Evolutionary conservation across 2,888 invertebrate species (phyloP), one percentile per base, ranked within the genome.

Genomic region (Tineola bisselliella): DNA sequence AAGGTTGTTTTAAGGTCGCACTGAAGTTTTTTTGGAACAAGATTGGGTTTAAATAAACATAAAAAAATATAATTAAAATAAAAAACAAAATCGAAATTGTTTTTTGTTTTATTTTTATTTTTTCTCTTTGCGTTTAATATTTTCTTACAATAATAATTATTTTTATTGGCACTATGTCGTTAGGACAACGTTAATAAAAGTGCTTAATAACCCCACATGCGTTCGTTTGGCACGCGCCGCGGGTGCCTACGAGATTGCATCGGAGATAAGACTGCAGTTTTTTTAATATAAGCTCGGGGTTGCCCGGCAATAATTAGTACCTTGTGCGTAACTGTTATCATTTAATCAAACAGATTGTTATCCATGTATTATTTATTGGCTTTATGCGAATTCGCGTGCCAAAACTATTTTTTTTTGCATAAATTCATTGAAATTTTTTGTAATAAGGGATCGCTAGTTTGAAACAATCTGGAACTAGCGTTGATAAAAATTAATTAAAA

Each of bases 281-380:
- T 38, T 38, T 12, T 38, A 38, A 38, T n/a, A 38, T 38, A 6
- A 38, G 38, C 38, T 38, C 1, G 38, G 6, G 3, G 10, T 10
- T 10, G 10, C 10, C 38, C 38, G 38, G 10, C 11, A 2, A 48
- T 48, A 48, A 48, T 48, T 48, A 48, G 48, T 15, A 15, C 15
- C 48, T 48, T 48, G 48, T 48, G 48, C 48, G 48, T 48, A 17
- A 48, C 48, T 10, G 15, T 48, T 48, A 48, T 48, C 48, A 15
- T 6, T 17, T n/a, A 5, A 48, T 48, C 13, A 15, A 48, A 17
- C 8, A 43, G 43, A 48, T 48, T 15, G 13, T 13, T 48, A 48
- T 48, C 48, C 8, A 48, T 17, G 15, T n/a, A n/a, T n/a, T n/a
- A n/a, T n/a, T 3, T 48, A 25, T 48, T 48, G 48, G 13, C 48